Percentiles rank a stretch among this genome's conserved stretches.
phyloP scores from a whole-genome alignment of 2,113 vertebrate genomes.

The Benthochromis sp. region DNA sequence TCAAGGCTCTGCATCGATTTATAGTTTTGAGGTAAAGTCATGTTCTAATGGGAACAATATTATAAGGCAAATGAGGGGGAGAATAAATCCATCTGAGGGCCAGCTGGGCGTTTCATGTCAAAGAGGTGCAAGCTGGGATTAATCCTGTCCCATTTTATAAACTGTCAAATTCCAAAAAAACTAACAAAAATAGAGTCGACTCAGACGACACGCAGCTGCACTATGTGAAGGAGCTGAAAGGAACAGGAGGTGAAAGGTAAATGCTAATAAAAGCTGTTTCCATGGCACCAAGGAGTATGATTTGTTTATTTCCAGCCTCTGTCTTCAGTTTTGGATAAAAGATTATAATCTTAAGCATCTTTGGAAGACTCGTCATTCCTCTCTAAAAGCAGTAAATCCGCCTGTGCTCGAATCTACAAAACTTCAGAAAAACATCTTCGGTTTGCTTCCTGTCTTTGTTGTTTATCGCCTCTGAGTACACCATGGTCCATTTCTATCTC shows the following conservation, averaged over 20 bases:
- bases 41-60: conserved; percentile 8
- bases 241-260: not conserved
- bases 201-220: conserved; percentile 31
- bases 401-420: not conserved
- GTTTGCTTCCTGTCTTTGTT: not conserved
- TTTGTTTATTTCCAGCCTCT: conserved; percentile 15
- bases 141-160: not conserved
- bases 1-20: not conserved
- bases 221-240: conserved; percentile 16
- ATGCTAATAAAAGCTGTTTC: conserved; percentile 11
- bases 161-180: not conserved
- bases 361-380: not conserved
- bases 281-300: not conserved
- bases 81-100: conserved; percentile 5
- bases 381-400: not conserved
- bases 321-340: not conserved
- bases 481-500: not conserved
- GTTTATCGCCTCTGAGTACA: not conserved
- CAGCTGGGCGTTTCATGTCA: conserved; percentile 21
- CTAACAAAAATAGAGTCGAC: not conserved
- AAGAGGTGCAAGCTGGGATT: conserved; percentile 3
- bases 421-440: not conserved
- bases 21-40: conserved; percentile 25
- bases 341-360: not conserved
- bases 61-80: not conserved